Percentiles rank a stretch among this genome's conserved stretches.
Conservation (phyloP, 2,113 vertebrate genomes). For the Penelope pileata region DNA sequence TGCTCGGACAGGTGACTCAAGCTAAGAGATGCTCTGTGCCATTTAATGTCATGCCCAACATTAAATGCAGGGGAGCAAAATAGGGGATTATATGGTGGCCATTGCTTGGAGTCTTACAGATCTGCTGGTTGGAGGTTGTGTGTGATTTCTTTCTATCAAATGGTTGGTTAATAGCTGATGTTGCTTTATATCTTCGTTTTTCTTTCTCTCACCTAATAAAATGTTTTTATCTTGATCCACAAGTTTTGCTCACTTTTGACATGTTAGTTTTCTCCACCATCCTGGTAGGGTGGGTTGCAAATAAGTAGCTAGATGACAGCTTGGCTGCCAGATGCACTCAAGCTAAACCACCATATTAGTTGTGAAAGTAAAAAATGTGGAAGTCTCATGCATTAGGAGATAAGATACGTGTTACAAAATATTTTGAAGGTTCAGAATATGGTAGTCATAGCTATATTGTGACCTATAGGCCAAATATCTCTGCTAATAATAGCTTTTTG, state of each 20-base stretch:
- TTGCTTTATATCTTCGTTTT: not conserved
- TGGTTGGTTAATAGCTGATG: rapidly evolving
- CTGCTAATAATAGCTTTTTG: not conserved
- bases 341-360: not conserved
- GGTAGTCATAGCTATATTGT: not conserved
- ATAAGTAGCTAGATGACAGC: not conserved
- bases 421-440: not conserved
- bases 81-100: not conserved
- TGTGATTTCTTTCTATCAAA: not conserved
- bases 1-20: not conserved
- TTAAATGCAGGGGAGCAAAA: not conserved
- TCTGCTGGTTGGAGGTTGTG: not conserved
- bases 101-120: not conserved
- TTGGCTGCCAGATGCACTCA: not conserved
- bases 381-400: not conserved
- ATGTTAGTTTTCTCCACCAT: not conserved
- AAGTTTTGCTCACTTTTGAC: not conserved
- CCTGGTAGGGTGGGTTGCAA: not conserved
- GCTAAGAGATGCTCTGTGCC: not conserved
- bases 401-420: not conserved
- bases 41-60: not conserved
- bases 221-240: not conserved
- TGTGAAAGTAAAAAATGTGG: not conserved
- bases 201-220: not conserved
- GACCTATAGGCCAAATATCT: not conserved